phyloP scores from a whole-genome alignment of 2,888 invertebrate species.

The Azorinus chamasolen region DNA sequence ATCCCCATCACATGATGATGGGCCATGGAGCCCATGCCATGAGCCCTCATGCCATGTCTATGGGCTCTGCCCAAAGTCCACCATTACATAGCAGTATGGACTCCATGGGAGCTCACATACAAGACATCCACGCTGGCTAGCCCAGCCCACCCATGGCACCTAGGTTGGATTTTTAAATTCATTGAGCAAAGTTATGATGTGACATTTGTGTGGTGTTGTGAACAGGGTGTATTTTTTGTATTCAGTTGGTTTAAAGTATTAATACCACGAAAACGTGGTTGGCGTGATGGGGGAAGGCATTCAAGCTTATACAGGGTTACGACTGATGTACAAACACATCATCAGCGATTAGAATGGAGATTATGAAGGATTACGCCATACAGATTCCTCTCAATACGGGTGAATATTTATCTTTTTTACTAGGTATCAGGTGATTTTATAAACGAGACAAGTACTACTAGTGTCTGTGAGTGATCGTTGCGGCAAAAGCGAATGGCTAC shows the following conservation, averaged over 20 bases:
- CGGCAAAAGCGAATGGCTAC: too few relatives aligned
- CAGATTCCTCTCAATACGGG: conserved; percentile 65
- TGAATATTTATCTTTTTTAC: conserved; percentile 51
- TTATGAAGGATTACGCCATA: too few relatives aligned
- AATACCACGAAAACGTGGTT: conserved; percentile 5
- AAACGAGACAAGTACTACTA: too few relatives aligned
- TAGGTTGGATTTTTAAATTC: conserved; percentile 35
- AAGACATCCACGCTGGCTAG: conserved; percentile 85
- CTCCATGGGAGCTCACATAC: conserved; percentile 85
- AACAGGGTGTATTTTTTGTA: conserved; percentile 58
- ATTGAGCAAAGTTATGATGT: conserved; percentile 33
- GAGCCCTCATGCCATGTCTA: conserved; percentile 86
- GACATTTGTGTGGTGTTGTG: conserved; percentile 50
- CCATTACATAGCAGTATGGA: conserved; percentile 86
- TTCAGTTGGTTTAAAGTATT: conserved; percentile 54
- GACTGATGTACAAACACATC: too few relatives aligned
- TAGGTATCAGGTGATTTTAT: too few relatives aligned
- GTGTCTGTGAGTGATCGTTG: too few relatives aligned
- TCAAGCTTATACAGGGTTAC: too few relatives aligned
- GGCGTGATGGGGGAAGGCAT: too few relatives aligned
- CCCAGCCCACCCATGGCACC: conserved; percentile 17
- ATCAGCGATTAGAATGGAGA: too few relatives aligned
- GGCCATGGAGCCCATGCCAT: conserved; percentile 85
- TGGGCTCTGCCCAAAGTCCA: conserved; percentile 86
- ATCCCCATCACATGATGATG: conserved; percentile 88